Evolutionary conservation across 2,888 invertebrate genomes (phyloP).

Genomic region (Phengaris arion): DNA sequence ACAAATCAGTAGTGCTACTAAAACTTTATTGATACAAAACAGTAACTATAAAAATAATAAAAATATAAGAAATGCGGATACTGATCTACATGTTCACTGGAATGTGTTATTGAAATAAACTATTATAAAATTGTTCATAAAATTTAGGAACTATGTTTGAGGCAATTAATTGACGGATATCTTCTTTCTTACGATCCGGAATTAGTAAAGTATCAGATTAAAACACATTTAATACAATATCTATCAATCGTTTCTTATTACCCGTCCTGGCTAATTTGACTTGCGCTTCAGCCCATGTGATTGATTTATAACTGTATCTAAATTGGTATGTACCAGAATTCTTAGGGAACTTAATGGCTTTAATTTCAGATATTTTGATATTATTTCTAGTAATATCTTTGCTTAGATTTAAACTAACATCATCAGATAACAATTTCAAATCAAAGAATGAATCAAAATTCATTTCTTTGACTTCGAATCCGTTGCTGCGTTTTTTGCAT

Average conservation of each 20-base stretch:
- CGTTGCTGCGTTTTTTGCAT: background rate
- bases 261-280: slow-evolving; percentile 1
- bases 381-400: slow-evolving; percentile 28
- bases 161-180: background rate
- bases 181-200: background rate
- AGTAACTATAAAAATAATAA: too few species aligned
- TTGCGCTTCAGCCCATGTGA: slow-evolving; percentile 11
- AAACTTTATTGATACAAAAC: too few species aligned
- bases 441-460: slow-evolving; percentile 41
- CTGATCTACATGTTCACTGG: too few species aligned
- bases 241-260: slow-evolving; percentile 20
- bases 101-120: too few species aligned
- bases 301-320: background rate
- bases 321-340: slow-evolving; percentile 20
- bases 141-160: slow-evolving; percentile 2
- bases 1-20: too few species aligned
- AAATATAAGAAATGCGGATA: too few species aligned
- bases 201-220: background rate
- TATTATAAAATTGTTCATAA: slow-evolving; percentile 20
- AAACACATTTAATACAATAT: background rate
- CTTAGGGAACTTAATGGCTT: slow-evolving; percentile 12
- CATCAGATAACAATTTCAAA: slow-evolving; percentile 37
- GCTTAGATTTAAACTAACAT: slow-evolving; percentile 28
- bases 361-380: slow-evolving; percentile 11
- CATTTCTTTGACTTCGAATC: slow-evolving; percentile 41